A percentile compares a stretch with the other conserved stretches of the same genome.
These are phyloP conservation scores for Drosophila kambysellisi DNA, from an alignment of 2,888 invertebrate species.

Conservation along the genomic window DNA sequence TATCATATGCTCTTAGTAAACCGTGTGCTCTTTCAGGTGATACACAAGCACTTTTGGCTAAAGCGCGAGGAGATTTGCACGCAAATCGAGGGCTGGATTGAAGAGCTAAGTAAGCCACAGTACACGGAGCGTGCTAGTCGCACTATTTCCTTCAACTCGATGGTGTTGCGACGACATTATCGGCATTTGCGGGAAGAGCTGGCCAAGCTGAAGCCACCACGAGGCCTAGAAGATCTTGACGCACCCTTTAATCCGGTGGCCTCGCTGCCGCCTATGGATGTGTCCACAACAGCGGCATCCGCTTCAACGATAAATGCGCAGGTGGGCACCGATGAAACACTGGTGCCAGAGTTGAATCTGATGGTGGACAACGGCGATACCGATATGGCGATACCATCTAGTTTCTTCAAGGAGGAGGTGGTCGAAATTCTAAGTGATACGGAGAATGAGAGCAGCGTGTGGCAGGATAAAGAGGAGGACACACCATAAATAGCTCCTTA, in stretches of 20 bases:
- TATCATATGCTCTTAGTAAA: not conserved
- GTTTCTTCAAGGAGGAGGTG: slow-evolving; percentile 63
- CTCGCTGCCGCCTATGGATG: slow-evolving; percentile 79
- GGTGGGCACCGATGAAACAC: slow-evolving; percentile 52
- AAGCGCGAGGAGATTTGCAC: slow-evolving; percentile 95
- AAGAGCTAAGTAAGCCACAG: slow-evolving; percentile 92
- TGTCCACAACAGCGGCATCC: slow-evolving; percentile 57
- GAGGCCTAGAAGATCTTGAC: slow-evolving; percentile 90
- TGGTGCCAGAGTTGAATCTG: slow-evolving; percentile 64
- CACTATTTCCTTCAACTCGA: slow-evolving; percentile 91
- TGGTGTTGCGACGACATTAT: slow-evolving; percentile 92
- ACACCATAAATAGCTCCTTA: slow-evolving; percentile 50
- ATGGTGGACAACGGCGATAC: slow-evolving; percentile 56
- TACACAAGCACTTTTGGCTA: slow-evolving; percentile 97
- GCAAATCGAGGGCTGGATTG: slow-evolving; percentile 96
- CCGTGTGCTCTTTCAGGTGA: slow-evolving; percentile 87
- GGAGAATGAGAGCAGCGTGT: slow-evolving; percentile 70
- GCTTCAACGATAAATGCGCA: slow-evolving; percentile 51
- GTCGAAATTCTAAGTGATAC: slow-evolving; percentile 71
- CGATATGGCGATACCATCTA: slow-evolving; percentile 54
- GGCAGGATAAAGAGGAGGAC: slow-evolving; percentile 74
- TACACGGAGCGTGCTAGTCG: slow-evolving; percentile 91
- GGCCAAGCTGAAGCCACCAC: slow-evolving; percentile 92
- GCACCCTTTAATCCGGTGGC: slow-evolving; percentile 86
- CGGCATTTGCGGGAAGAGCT: slow-evolving; percentile 94